These are phyloP conservation scores for Antheraea assamensis DNA, from an alignment of 2,888 invertebrate species.

Conservation along the genomic window DNA sequence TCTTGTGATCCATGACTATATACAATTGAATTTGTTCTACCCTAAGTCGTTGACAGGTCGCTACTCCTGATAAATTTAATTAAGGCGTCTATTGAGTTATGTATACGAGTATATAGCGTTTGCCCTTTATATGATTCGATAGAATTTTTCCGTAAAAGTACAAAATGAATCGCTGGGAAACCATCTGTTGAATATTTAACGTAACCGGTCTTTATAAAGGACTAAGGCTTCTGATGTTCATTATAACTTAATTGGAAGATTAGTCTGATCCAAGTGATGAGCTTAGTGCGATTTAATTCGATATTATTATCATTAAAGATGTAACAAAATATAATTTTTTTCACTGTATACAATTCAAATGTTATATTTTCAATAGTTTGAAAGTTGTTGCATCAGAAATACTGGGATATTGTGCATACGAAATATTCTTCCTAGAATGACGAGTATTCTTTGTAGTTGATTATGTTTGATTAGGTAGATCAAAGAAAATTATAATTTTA, in stretches of 20 bases:
- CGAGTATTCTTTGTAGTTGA: too few species aligned
- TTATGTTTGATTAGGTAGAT: too few species aligned
- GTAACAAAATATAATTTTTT: not conserved
- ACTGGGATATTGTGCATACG: not conserved
- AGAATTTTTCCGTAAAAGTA: slow-evolving; percentile 8
- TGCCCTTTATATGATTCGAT: not conserved
- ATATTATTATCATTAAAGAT: not conserved
- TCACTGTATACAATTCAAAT: not conserved
- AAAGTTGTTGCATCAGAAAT: not conserved
- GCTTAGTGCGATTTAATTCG: not conserved
- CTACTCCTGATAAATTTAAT: not conserved
- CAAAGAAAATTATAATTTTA: too few species aligned
- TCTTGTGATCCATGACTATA: too few species aligned
- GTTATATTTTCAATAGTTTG: not conserved
- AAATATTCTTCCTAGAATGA: not conserved
- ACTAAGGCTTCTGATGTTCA: slow-evolving; percentile 33
- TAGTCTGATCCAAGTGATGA: slow-evolving; percentile 4
- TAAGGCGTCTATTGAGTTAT: not conserved
- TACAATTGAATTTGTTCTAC: too few species aligned
- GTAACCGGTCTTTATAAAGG: slow-evolving; percentile 26
- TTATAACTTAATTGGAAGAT: slow-evolving; percentile 44
- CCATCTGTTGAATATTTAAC: slow-evolving; percentile 31
- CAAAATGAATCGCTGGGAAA: not conserved
- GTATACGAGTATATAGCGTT: not conserved
- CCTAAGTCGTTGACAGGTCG: not conserved